Evolutionary conservation across 2,888 invertebrate genomes (phyloP), one percentile per base, ranked within the genome.

Genomic region (Temnothorax rugatulus): DNA sequence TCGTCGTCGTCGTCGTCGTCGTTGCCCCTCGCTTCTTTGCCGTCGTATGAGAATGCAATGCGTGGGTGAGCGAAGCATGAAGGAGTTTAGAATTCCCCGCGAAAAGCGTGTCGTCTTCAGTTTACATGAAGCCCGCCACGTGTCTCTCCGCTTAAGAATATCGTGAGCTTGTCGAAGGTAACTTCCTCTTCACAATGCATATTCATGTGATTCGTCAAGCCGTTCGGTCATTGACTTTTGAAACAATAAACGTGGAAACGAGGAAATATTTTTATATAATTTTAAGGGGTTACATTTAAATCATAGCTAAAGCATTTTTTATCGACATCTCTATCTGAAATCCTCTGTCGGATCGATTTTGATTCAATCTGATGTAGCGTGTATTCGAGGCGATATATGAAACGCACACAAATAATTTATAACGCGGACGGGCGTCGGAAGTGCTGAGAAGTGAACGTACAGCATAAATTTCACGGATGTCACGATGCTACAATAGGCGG

Each of bases 11-110:
- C 85, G 69, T 69, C 81, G 85, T 82, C 73, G 85, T 50, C 59
- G 50, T 41, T 52, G 77, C 68, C 71, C 38, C 63, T 76, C 77
- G 61, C 61, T 59, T 66, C 61, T 68, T 84, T 57, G 87, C 66
- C 63, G 75, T 83, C 59, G 68, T 25, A 66, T 4, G 86, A 73
- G 89, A 89, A 87, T 86, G 87, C 68, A 63, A 50, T 29, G 91
- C 88, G 90, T 91, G 89, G 90, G 90, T 66, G 88, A 84, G 64
- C 57, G 81, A 86, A 86, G 83, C 87, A 84, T 86, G 84, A 85
- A 76, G 86, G 83, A 61, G 88, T 84, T 86, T 86, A 84, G 87
- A 87, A 89, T 88, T 86, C 84, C 18, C 34, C 59, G 84, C 59
- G 25, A 69, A 86, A 89, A 86, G 73, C 83, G 54, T 82, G 57